Conservation (phyloP, 2,113 vertebrate species). For the Chrysochloris asiatica region DNA sequence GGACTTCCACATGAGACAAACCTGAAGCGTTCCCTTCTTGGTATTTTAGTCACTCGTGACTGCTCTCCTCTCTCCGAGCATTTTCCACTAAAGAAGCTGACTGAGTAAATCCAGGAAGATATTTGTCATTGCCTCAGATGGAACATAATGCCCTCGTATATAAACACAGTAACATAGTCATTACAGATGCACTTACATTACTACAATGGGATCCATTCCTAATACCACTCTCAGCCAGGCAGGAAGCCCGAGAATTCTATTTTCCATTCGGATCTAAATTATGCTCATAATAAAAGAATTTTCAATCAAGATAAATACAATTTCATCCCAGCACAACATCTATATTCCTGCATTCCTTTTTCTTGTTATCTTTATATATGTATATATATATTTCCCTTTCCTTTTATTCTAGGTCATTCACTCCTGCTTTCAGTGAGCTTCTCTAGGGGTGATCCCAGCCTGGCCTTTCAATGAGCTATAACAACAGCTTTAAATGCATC, state of each 20-base stretch:
- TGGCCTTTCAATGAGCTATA: constrained; percentile 82
- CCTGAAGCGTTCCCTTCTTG: constrained; percentile 51
- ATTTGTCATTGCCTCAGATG: constrained; percentile 84
- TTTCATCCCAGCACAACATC: constrained; percentile 76
- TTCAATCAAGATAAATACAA: constrained; percentile 85
- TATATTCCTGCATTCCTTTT: constrained; percentile 51
- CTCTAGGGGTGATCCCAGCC: constrained; percentile 79
- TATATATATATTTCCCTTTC: constrained; percentile 77
- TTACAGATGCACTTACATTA: constrained; percentile 81
- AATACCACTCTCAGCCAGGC: constrained; percentile 78
- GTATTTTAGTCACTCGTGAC: constrained; percentile 77
- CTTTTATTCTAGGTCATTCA: constrained; percentile 82
- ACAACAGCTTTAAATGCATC: constrained; percentile 80
- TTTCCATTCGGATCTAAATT: constrained; percentile 83
- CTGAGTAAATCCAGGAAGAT: constrained; percentile 81
- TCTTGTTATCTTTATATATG: not conserved
- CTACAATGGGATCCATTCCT: constrained; percentile 63
- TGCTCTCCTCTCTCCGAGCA: constrained; percentile 71
- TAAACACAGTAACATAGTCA: constrained; percentile 85
- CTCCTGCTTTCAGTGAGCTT: constrained; percentile 74
- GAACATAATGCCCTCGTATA: constrained; percentile 82
- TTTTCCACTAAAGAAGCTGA: constrained; percentile 84
- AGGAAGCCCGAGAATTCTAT: constrained; percentile 74
- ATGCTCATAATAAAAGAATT: constrained; percentile 83
- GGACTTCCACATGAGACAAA: constrained; percentile 28